Conservation (phyloP, 2,888 invertebrate genomes). For the Sceliomorpha sp. region DNA sequence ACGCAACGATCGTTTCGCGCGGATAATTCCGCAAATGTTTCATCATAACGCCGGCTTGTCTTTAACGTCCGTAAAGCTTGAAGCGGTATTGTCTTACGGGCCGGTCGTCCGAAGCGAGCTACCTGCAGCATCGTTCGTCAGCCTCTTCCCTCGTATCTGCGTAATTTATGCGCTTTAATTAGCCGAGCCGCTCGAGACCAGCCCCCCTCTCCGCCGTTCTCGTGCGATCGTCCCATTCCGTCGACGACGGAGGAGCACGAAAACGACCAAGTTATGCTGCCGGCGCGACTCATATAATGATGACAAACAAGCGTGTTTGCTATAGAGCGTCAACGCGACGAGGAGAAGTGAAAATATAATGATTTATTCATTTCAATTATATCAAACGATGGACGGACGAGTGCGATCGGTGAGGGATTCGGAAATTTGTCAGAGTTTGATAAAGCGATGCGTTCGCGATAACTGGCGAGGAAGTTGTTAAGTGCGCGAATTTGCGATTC, state of each 20-base stretch:
- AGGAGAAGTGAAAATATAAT: slow-evolving; percentile 17
- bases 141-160: slow-evolving; percentile 56
- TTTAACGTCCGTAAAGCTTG: background rate
- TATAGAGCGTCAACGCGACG: slow-evolving; percentile 1
- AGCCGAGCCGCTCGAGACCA: slow-evolving; percentile 59
- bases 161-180: slow-evolving; percentile 70
- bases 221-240: slow-evolving; percentile 14
- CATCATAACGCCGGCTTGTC: background rate
- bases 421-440: background rate
- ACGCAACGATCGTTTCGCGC: too few relatives aligned
- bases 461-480: too few relatives aligned
- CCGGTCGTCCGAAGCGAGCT: background rate
- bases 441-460: too few relatives aligned
- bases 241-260: slow-evolving; percentile 24
- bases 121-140: slow-evolving; percentile 53
- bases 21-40: too few relatives aligned
- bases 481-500: slow-evolving; percentile 5
- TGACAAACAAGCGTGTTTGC: slow-evolving; percentile 23
- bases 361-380: slow-evolving; percentile 13
- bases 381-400: background rate
- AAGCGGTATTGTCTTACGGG: slow-evolving; percentile 1
- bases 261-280: slow-evolving; percentile 26
- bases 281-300: slow-evolving; percentile 24
- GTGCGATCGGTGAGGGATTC: background rate
- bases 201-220: slow-evolving; percentile 22